These are phyloP conservation scores for Bombus confusus DNA, from an alignment of 1,140 invertebrate species.

Conservation along the genomic window DNA sequence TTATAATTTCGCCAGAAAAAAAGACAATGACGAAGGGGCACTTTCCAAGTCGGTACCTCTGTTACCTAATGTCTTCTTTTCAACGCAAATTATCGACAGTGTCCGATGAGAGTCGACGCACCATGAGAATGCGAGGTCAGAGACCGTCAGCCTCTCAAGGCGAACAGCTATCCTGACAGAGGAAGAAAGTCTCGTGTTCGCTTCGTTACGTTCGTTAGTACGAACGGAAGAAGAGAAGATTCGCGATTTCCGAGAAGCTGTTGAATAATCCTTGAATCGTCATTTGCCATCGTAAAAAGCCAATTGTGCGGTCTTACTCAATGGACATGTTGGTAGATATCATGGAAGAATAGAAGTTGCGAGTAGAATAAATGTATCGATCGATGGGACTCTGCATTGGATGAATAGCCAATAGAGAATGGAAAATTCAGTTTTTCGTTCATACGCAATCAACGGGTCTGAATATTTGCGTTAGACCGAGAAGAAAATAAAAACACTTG, in stretches of 20 bases:
- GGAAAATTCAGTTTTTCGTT: background rate
- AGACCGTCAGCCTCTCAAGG: constrained; percentile 77
- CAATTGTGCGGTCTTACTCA: background rate
- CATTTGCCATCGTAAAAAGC: background rate
- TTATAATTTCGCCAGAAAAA: background rate
- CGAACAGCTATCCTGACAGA: constrained; percentile 65
- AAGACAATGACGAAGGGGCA: background rate
- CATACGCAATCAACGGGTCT: background rate
- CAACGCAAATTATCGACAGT: background rate
- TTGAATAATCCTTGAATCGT: background rate
- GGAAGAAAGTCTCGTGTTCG: constrained; percentile 6
- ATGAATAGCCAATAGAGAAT: background rate
- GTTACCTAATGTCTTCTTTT: background rate
- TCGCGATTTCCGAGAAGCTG: background rate
- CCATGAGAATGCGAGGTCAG: constrained; percentile 75
- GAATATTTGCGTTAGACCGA: background rate
- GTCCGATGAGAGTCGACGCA: constrained; percentile 26
- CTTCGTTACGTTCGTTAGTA: background rate
- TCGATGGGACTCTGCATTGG: background rate
- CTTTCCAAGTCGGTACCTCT: background rate
- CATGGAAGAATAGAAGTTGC: background rate
- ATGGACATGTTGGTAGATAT: background rate
- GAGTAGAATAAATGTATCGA: background rate
- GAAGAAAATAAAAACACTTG: no score
- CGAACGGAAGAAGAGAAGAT: background rate